These are phyloP conservation scores for Cisticola juncidis DNA, from an alignment of 2,113 vertebrate genomes.

Conservation along the genomic window DNA sequence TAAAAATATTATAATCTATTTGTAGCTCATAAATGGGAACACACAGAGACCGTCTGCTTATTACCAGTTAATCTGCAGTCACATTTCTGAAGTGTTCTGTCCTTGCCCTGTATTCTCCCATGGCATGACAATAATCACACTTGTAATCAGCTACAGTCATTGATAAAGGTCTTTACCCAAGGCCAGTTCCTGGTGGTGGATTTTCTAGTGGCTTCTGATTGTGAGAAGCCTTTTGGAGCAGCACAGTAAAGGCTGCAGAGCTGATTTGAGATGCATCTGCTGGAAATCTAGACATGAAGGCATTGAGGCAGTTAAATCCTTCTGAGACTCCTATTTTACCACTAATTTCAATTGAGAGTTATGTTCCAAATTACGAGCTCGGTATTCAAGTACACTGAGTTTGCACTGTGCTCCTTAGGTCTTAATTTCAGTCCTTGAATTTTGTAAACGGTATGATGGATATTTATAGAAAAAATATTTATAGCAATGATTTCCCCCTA, in stretches of 20 bases:
- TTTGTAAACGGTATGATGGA: neutral
- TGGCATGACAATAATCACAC: neutral
- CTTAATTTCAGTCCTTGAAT: neutral
- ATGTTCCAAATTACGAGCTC: neutral
- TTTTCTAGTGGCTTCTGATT: neutral
- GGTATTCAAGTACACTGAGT: neutral
- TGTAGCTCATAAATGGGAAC: neutral
- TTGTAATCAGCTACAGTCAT: neutral
- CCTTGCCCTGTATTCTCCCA: neutral
- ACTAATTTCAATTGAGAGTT: neutral
- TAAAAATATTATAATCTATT: neutral
- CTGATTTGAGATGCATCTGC: neutral
- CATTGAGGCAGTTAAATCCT: neutral
- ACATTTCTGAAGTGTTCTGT: neutral
- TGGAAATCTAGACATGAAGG: neutral
- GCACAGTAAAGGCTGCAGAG: neutral
- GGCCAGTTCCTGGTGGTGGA: neutral
- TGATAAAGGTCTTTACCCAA: neutral
- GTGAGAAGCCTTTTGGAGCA: neutral
- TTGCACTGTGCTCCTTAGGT: neutral
- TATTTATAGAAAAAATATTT: neutral
- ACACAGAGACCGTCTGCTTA: neutral
- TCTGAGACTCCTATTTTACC: neutral
- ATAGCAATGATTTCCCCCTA: neutral
- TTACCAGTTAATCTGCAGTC: neutral